Percentiles rank a stretch among this genome's conserved stretches.
Conservation (phyloP, 30 jellyfish, hydroid and myxozoan species). For the Phacellophora camtschatica region DNA sequence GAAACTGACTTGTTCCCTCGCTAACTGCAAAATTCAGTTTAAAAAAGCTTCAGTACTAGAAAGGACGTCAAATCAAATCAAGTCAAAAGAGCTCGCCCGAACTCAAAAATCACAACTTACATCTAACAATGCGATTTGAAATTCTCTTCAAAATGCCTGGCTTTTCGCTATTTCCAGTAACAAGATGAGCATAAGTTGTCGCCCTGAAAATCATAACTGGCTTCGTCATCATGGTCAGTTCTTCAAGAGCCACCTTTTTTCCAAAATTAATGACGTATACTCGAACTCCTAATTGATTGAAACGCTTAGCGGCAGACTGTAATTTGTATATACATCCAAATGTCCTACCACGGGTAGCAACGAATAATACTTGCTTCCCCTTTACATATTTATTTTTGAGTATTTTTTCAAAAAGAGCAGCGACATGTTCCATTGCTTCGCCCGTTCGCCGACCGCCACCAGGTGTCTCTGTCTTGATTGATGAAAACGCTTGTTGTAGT, state of each 20-base stretch:
- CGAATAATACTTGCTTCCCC: conserved; percentile 40
- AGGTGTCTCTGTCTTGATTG: conserved; percentile 22
- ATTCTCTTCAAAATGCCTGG: conserved; percentile 51
- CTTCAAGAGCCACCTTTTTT: conserved; percentile 39
- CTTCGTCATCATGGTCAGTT: conserved; percentile 61
- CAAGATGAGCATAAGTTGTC: conserved; percentile 54
- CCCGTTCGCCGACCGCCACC: conserved; percentile 63
- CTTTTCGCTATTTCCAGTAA: conserved; percentile 1
- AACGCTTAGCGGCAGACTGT: conserved; percentile 47
- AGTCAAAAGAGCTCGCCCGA: no score
- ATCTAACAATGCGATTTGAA: conserved; percentile 28
- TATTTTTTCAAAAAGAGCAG: not conserved
- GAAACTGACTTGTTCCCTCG: no score
- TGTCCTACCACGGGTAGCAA: conserved; percentile 59
- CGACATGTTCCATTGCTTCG: conserved; percentile 49
- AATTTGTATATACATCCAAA: conserved; percentile 66
- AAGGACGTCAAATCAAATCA: no score
- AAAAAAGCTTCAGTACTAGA: no score
- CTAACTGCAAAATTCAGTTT: no score
- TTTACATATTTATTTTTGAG: not conserved
- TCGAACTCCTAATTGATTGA: conserved; percentile 53
- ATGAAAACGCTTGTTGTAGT: conserved; percentile 29
- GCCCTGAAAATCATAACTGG: conserved; percentile 72
- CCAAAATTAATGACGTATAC: conserved; percentile 66
- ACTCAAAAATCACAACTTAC: no score